Evolutionary conservation across 2,888 invertebrate genomes (phyloP), one percentile per base, ranked within the genome.

Genomic region (Epistrophe grossulariae): DNA sequence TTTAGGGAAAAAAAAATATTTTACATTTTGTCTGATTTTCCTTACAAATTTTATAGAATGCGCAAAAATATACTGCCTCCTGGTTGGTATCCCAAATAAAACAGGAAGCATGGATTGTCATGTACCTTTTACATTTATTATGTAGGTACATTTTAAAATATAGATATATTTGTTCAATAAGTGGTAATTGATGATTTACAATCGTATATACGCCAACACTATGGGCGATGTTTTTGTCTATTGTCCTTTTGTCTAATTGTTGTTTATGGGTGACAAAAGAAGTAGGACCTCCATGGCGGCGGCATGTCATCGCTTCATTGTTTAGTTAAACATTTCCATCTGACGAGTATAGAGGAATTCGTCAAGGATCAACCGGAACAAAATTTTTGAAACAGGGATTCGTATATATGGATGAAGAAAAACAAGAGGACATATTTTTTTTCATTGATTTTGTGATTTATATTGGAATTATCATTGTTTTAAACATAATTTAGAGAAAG

Each of bases 111-210:
- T 38, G 50, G 68, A 19, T 19, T 50, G 45, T 10, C 40, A 24
- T 19, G 40, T n/a, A 48, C 24, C 48, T 50, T 35, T 38, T 8
- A 8, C 45, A 48, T 66, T 4, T 4, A 50, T 13, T 10, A 35
- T 43, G 1, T 11, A 38, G 11, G 10, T n/a, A 7, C 17, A 19
- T 19, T 31, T 50, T 35, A 24, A 24, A 24, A 24, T 24, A 24
- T n/a, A 4, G 7, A 10, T 31, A 31, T 60, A 35, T 68, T 40
- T 66, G 66, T 73, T 52, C 43, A 57, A 15, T 70, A 76, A 84
- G 80, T 72, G 76, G 64, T 66, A 84, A 80, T 84, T 84, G 84
- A 72, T 84, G 84, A 84, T 84, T 84, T 84, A 84, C 80, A 80
- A 80, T 71, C 62, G n/a, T 71, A 64, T 71, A 64, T 71, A 81